A percentile compares a stretch with the other conserved stretches of the same genome.
Conservation (phyloP, 1,140 invertebrate species). For the Ditylenchus dipsaci region DNA sequence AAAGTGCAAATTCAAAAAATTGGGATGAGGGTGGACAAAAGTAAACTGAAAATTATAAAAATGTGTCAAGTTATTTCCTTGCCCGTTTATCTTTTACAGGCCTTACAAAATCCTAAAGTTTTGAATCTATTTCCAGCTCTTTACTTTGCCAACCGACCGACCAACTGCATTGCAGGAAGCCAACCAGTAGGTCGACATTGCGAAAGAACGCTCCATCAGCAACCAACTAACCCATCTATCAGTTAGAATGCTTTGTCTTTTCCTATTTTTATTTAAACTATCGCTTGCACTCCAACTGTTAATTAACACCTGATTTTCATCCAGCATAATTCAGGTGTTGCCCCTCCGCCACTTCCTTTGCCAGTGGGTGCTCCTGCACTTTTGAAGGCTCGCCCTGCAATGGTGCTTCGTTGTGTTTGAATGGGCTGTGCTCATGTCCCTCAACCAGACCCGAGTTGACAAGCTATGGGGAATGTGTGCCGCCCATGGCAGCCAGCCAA, state of each 20-base stretch:
- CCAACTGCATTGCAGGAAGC: no score
- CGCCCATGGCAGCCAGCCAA: background rate
- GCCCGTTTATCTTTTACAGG: no score
- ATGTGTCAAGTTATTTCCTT: no score
- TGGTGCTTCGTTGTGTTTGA: background rate
- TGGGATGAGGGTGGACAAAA: no score
- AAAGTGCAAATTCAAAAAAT: no score
- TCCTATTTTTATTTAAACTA: background rate
- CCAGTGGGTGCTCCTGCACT: background rate
- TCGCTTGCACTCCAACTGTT: background rate
- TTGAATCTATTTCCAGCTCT: no score
- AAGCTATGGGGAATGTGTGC: background rate
- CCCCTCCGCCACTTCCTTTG: background rate
- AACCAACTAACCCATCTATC: background rate
- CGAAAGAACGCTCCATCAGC: no score
- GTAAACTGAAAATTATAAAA: no score
- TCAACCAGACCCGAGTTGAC: background rate
- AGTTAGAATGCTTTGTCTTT: background rate
- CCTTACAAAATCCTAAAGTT: no score
- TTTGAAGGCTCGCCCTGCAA: background rate
- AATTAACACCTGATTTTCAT: background rate
- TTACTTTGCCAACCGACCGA: no score
- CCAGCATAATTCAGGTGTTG: background rate
- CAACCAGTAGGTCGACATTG: no score
- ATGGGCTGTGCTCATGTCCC: constrained; percentile 3